Base-by-base conservation (phyloP, 2,888 invertebrate genomes). In the Apomyelois bistriatella region DNA sequence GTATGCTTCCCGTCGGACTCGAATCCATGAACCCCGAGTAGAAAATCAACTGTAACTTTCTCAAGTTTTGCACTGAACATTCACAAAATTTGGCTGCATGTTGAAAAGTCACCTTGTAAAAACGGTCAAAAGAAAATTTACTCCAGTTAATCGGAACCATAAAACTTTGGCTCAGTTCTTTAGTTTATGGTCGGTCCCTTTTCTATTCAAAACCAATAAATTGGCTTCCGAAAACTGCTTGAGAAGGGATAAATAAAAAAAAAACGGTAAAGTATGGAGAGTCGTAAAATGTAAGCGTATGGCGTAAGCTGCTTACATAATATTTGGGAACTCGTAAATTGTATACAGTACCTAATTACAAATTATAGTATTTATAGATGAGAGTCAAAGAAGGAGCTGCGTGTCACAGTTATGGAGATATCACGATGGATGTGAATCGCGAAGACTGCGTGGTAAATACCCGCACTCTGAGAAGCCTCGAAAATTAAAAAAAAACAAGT, bases 181-280 rank as follows among this genome's bases (percentile, higher is more conserved):
- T 37, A 22, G 48, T 28, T 38, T 38, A 48, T 28, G 28, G 13
- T 28, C 48, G 48, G 22, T 38, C 48, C 48, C 38, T 48, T 48
- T 48, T 38, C 48, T 38, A 48, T 48, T 50, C 48, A 46, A 43
- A 53, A 35, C 50, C 42, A 55, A 58, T 58, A 58, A 58, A 57
- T 55, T 37, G 32, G 17, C 46, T 43, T 43, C 46, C 43, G 43
- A 52, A 55, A 55, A 58, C 42, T 58, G 58, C 58, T 58, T 32
- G 47, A 47, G 48, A 52, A 54, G 54, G 55, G 55, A 58, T 54
- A 52, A 56, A 52, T 53, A 55, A 46, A 52, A 52, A 16, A n/a
- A 35, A 28, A 35, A 41, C 35, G 13, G 41, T 47, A 35, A 48
- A 37, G 36, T 48, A 13, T 28, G 28, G 16, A 40, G n/a, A 49